phyloP scores from a whole-genome alignment of 2,113 vertebrate genomes.

The Puntigrus tetrazona region DNA sequence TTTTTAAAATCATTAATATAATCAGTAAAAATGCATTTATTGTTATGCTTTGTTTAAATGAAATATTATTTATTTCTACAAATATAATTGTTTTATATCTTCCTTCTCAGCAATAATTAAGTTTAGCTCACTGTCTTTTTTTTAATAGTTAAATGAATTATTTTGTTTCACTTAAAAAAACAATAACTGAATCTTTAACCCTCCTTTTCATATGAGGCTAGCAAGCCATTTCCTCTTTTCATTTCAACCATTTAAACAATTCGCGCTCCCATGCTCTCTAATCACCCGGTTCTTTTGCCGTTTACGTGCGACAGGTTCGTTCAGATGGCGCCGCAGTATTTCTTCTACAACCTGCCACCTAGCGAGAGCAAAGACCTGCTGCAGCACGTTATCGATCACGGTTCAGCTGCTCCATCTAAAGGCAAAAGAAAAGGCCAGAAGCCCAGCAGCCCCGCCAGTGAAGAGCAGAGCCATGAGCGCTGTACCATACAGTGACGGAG shows the following conservation, averaged over 20 bases:
- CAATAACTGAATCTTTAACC: no score
- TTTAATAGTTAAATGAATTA: not conserved
- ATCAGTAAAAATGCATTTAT: not conserved
- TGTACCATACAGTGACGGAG: constrained; percentile 80
- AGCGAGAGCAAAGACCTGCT: constrained; percentile 90
- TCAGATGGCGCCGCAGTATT: constrained; percentile 85
- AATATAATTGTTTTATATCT: not conserved
- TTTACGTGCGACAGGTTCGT: constrained; percentile 74
- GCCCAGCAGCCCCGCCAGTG: constrained; percentile 12
- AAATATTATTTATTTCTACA: not conserved
- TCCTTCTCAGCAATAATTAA: not conserved
- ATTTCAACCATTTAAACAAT: not conserved
- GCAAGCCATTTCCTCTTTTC: not conserved
- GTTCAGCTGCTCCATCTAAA: constrained; percentile 52
- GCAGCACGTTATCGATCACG: constrained; percentile 73
- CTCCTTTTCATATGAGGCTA: not conserved
- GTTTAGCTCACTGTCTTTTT: not conserved
- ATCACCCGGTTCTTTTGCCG: constrained; percentile 7
- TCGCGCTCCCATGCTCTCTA: not conserved
- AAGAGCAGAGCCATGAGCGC: constrained; percentile 73
- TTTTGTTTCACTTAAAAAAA: not conserved
- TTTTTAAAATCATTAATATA: not conserved
- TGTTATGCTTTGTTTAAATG: not conserved
- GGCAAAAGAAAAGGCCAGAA: constrained; percentile 46
- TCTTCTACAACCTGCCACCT: constrained; percentile 89